Evolutionary conservation across 2,113 vertebrate species (phyloP).

Genomic region (Ctenomys sociabilis): DNA sequence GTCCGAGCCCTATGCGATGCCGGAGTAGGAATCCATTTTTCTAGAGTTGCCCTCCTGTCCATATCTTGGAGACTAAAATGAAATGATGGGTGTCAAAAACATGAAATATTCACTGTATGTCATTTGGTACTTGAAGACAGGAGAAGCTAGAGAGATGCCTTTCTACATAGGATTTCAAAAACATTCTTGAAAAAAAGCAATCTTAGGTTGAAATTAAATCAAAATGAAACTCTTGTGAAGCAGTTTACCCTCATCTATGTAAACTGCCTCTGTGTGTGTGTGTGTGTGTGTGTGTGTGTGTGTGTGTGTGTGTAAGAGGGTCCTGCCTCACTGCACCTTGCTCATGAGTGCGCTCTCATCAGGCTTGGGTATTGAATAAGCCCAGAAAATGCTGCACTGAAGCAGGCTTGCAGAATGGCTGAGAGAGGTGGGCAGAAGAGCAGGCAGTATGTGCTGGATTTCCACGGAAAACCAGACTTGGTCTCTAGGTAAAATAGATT

Average conservation of each 20-base stretch:
- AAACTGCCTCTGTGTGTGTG: background rate
- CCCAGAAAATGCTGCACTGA: slow-evolving; percentile 65
- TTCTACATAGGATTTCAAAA: background rate
- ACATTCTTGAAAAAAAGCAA: background rate
- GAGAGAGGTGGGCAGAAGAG: background rate
- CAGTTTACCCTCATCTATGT: background rate
- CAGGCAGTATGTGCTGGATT: slow-evolving; percentile 25
- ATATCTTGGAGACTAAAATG: slow-evolving; percentile 55
- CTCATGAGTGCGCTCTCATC: background rate
- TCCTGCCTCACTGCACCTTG: background rate
- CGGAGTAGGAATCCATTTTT: slow-evolving; percentile 69
- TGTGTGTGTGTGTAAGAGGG: background rate
- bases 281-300: background rate
- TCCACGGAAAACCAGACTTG: background rate
- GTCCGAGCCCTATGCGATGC: background rate
- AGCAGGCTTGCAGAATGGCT: slow-evolving; percentile 23
- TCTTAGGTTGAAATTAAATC: slow-evolving; percentile 43
- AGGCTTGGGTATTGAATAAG: background rate
- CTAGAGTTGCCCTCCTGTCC: slow-evolving; percentile 68
- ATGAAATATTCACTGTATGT: background rate
- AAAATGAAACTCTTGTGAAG: slow-evolving; percentile 57
- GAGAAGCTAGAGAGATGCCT: slow-evolving; percentile 23
- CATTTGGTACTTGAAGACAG: slow-evolving; percentile 56
- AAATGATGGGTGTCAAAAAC: slow-evolving; percentile 70
- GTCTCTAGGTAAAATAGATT: slow-evolving; percentile 28